Percentiles rank a stretch among this genome's conserved stretches.
Evolutionary conservation across 1,140 invertebrate genomes (phyloP).

Genomic region (Samia ricini): DNA sequence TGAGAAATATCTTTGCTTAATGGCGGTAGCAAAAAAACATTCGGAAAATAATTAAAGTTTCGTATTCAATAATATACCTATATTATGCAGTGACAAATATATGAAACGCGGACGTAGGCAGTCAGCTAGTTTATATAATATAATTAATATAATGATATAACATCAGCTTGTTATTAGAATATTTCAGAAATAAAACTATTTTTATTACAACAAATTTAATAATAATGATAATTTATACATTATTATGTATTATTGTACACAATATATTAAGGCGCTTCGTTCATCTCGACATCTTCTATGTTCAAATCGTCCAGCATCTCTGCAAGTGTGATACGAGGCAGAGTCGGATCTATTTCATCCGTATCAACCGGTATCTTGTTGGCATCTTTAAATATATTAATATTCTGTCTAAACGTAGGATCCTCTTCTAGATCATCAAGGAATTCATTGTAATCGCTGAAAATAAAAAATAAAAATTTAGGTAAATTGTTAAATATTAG

Average conservation of each 20-base stretch:
- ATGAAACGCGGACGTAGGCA: too few species aligned
- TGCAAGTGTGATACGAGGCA: conserved; percentile 93
- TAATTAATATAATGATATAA: too few species aligned
- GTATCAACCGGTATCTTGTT: conserved; percentile 83
- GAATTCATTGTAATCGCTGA: conserved; percentile 95
- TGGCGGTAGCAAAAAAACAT: too few species aligned
- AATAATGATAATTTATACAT: neutral
- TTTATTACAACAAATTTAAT: too few species aligned
- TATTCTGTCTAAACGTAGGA: conserved; percentile 89
- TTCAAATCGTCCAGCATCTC: conserved; percentile 98
- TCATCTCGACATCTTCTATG: conserved; percentile 88
- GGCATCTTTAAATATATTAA: conserved; percentile 95
- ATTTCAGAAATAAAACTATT: too few species aligned
- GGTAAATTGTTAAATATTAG: neutral
- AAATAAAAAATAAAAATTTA: conserved; percentile 32
- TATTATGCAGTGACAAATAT: too few species aligned
- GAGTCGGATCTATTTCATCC: conserved; percentile 83
- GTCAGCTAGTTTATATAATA: too few species aligned
- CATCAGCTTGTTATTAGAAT: too few species aligned
- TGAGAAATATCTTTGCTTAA: too few species aligned
- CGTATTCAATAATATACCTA: too few species aligned
- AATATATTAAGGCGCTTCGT: conserved; percentile 58
- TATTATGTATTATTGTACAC: neutral
- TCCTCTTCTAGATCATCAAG: conserved; percentile 99
- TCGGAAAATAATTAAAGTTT: too few species aligned